Evolutionary conservation across 1,140 invertebrate genomes (phyloP), one percentile per base, ranked within the genome.

Genomic region (Aphaenogaster rudis): DNA sequence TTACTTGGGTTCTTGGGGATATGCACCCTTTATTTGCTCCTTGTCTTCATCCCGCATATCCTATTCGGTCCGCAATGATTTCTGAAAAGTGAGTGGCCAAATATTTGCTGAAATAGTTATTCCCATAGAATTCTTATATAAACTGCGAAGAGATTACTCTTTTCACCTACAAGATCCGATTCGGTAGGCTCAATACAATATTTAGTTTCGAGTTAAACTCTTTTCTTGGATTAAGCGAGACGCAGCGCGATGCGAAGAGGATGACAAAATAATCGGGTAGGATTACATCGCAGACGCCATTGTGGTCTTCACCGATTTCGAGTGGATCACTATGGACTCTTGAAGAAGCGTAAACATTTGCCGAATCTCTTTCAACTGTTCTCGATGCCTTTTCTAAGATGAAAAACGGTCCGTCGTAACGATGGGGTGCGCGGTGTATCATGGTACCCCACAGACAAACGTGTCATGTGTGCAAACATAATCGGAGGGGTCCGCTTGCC

Each of bases 391-490:
- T 50, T 84, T 61, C 36, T 79, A 52, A 76, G 74, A 76, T 48
- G 67, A 82, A 36, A 63, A 77, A 63, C 52, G 36, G 50, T 61
- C 33, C 8, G 39, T 52, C 69, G 28, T 52, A 77, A 54, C 36
- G 59, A 87, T 45, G 77, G 57, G 59, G 63, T 11, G 71, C 63
- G 52, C 74, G 76, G 66, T 88, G 79, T 52, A 71, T 86, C 72
- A 91, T 88, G 86, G 91, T 93, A 88, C 85, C 89, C 88, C 88
- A 86, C 90, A 93, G 91, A 93, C 92, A 93, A 94, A 93, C 81
- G 91, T 72, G 66, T 92, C 89, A 88, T 93, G 92, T 92, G 92
- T 93, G 91, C 90, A 93, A 93, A 94, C 91, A 93, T 88, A 90
- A 92, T 92, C 88, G 89, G 86, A 92, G 86, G 89, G 93, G 88